phyloP scores from a whole-genome alignment of 2,888 invertebrate genomes.

The Zygothrica quintamaculata region DNA sequence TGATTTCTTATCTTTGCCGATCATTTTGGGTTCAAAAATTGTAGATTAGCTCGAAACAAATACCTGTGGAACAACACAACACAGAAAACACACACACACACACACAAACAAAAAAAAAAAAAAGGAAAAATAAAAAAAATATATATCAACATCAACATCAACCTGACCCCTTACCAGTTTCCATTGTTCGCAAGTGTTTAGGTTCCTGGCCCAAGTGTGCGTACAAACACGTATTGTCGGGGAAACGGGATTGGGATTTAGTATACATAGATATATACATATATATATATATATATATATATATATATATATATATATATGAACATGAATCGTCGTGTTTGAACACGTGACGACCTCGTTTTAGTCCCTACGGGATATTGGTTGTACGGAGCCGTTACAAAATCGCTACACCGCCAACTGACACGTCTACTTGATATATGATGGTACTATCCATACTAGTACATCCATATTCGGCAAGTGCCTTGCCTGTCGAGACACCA shows the following conservation, averaged over 20 bases:
- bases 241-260: constrained; percentile 17
- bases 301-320: constrained; percentile 8
- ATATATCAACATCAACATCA: constrained; percentile 64
- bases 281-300: constrained; percentile 27
- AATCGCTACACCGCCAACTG: constrained; percentile 54
- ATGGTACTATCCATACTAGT: constrained; percentile 18
- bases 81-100: constrained; percentile 26
- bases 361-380: constrained; percentile 61
- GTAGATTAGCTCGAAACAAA: constrained; percentile 64
- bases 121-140: constrained; percentile 36
- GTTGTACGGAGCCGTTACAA: constrained; percentile 49
- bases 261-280: constrained; percentile 12
- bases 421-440: constrained; percentile 48
- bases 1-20: constrained; percentile 70
- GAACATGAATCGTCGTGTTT: constrained; percentile 62
- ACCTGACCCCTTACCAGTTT: constrained; percentile 66
- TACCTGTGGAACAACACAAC: constrained; percentile 32
- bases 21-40: constrained; percentile 66
- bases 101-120: constrained; percentile 25
- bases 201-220: constrained; percentile 52
- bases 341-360: constrained; percentile 77
- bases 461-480: constrained; percentile 45
- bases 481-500: constrained; percentile 2
- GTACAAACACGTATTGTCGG: constrained; percentile 39
- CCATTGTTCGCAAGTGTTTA: constrained; percentile 58